A percentile compares a stretch with the other conserved stretches of the same genome.
Evolutionary conservation across 2,113 vertebrate genomes (phyloP).

Genomic region (Elephas maximus): DNA sequence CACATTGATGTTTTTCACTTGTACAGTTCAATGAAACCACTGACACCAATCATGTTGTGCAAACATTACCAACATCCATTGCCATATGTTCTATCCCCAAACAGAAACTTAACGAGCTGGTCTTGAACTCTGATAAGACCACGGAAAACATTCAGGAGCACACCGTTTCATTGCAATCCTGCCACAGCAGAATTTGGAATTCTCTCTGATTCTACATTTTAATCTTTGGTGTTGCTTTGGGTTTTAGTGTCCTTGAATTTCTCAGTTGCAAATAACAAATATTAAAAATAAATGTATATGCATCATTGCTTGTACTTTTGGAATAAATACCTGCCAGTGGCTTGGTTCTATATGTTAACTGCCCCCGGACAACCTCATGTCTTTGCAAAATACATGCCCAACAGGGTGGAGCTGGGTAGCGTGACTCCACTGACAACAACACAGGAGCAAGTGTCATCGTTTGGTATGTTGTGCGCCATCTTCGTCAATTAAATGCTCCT

Average conservation of each 20-base stretch:
- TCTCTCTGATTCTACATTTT: background rate
- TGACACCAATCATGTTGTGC: background rate
- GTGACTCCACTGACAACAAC: accelerated
- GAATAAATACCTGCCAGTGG: background rate
- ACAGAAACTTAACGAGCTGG: no score
- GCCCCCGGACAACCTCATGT: background rate
- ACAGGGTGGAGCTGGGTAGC: accelerated
- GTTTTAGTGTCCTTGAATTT: background rate
- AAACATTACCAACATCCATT: background rate
- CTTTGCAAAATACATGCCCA: background rate
- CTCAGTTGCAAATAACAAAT: background rate
- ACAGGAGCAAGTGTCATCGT: background rate
- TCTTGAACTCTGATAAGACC: no score
- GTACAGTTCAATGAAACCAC: background rate
- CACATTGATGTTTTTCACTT: background rate
- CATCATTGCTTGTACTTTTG: background rate
- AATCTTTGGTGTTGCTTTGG: background rate
- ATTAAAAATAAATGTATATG: background rate
- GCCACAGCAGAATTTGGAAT: background rate
- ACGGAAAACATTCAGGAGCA: accelerated
- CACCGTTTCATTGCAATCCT: no score
- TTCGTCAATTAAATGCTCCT: background rate
- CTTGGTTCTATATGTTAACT: background rate
- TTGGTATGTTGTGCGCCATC: no score
- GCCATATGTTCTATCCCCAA: background rate